Evolutionary conservation across 2,113 vertebrate species (phyloP).

Genomic region (Thermophis baileyi): DNA sequence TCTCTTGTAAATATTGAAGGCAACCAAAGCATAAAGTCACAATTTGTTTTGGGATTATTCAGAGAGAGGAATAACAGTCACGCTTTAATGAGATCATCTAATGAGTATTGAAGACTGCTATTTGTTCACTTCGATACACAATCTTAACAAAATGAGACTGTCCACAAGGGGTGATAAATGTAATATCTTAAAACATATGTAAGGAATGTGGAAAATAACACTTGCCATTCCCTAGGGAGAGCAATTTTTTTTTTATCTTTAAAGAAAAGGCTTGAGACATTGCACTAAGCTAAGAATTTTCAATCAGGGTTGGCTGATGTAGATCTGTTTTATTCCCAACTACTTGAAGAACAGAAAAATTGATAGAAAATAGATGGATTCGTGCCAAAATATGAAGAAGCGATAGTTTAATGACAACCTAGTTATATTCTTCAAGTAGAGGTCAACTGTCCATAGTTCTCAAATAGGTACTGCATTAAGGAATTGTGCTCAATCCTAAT

Average conservation of each 20-base stretch:
- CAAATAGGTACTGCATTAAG: background rate
- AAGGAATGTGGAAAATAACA: background rate
- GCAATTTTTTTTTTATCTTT: background rate
- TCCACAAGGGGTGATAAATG: background rate
- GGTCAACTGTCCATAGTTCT: background rate
- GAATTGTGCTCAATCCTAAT: background rate
- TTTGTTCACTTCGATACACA: background rate
- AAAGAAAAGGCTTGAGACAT: background rate
- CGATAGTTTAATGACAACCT: background rate
- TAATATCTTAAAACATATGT: background rate
- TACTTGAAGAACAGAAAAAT: background rate
- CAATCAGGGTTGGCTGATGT: background rate
- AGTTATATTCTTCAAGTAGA: background rate
- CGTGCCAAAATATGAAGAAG: background rate
- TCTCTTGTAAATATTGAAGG: conserved; percentile 11
- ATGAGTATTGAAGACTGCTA: conserved; percentile 19
- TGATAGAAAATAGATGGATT: background rate
- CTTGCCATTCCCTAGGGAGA: background rate
- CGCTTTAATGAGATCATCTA: conserved; percentile 7
- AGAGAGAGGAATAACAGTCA: conserved; percentile 19
- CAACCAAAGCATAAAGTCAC: conserved; percentile 13
- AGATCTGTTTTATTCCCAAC: background rate
- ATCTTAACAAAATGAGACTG: background rate
- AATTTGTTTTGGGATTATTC: conserved; percentile 29
- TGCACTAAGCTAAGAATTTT: background rate